A percentile compares a stretch with the other conserved stretches of the same genome.
Evolutionary conservation across 1,140 invertebrate genomes (phyloP).

Genomic region (Pantala flavescens): DNA sequence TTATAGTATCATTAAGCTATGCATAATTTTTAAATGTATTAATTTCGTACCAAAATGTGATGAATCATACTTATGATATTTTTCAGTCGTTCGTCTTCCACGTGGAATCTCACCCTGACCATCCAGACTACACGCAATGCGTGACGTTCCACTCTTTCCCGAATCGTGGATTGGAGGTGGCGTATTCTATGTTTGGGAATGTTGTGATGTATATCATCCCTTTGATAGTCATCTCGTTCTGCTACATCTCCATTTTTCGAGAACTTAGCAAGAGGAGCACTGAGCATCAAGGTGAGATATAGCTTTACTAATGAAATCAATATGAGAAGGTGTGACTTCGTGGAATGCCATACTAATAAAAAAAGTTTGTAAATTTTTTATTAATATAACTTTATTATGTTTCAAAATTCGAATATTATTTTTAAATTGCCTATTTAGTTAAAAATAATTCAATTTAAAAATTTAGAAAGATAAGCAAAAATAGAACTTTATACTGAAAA

Average conservation of each 20-base stretch:
- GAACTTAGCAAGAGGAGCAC: constrained; percentile 21
- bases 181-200: constrained; percentile 26
- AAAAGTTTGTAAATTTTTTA: too few species aligned
- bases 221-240: constrained; percentile 36
- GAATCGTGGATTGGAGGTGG: constrained; percentile 22
- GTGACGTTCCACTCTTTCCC: constrained; percentile 31
- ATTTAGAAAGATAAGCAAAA: too few species aligned
- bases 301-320: not conserved
- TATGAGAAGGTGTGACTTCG: too few species aligned
- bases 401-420: too few species aligned
- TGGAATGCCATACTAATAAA: not conserved
- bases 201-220: constrained; percentile 38
- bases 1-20: too few species aligned
- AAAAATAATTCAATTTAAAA: too few species aligned
- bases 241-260: constrained; percentile 37
- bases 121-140: constrained; percentile 32
- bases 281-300: not conserved
- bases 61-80: not conserved
- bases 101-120: constrained; percentile 29
- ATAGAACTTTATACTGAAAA: too few species aligned
- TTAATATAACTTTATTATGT: too few species aligned
- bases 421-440: too few species aligned
- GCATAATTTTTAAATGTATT: too few species aligned
- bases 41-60: too few species aligned
- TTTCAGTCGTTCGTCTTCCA: constrained; percentile 32